A percentile compares a stretch with the other conserved stretches of the same genome.
These are phyloP conservation scores for Myotis daubentonii DNA, from an alignment of 2,797 vertebrate genomes.

Conservation along the genomic window DNA sequence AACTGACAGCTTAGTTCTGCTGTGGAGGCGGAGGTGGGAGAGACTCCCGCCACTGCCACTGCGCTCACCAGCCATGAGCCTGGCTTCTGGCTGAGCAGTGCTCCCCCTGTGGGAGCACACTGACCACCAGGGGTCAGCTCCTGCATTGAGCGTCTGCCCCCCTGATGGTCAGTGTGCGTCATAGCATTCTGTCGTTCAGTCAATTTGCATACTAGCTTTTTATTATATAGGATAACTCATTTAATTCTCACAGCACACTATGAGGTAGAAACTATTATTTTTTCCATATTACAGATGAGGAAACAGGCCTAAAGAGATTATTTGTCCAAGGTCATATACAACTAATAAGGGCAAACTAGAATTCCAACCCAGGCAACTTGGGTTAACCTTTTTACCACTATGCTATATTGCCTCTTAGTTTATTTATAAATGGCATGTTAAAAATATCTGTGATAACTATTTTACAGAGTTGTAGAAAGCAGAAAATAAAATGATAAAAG, in stretches of 20 bases:
- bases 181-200: too few relatives aligned
- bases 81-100: too few relatives aligned
- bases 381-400: background rate
- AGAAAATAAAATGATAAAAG: conserved; percentile 38
- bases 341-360: background rate
- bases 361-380: background rate
- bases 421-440: conserved; percentile 30
- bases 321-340: background rate
- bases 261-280: background rate
- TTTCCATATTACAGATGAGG: background rate
- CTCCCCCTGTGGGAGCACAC: too few relatives aligned
- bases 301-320: background rate
- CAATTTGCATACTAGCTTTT: too few relatives aligned
- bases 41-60: too few relatives aligned
- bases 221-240: background rate
- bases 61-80: too few relatives aligned
- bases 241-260: background rate
- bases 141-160: too few relatives aligned
- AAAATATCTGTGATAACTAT: conserved; percentile 8
- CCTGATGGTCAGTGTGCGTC: too few relatives aligned
- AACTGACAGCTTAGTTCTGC: too few relatives aligned
- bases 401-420: background rate
- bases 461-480: background rate
- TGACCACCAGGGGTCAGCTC: too few relatives aligned
- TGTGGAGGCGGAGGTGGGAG: too few relatives aligned